Evolutionary conservation across 1,140 invertebrate species (phyloP).

Genomic region (Aphaenogaster rudis): DNA sequence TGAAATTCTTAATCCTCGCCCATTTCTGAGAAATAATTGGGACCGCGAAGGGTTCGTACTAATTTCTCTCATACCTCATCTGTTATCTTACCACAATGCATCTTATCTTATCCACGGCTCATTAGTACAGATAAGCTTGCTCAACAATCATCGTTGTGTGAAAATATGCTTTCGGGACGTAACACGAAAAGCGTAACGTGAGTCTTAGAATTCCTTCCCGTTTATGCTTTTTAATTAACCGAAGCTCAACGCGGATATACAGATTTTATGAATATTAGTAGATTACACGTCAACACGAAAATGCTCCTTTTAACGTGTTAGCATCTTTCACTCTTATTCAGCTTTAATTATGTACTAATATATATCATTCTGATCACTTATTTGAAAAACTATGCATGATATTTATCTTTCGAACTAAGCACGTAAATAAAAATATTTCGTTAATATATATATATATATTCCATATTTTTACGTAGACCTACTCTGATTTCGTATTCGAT

Average conservation of each 20-base stretch:
- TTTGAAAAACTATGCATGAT: not conserved
- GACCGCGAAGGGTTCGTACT: not conserved
- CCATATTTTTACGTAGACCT: not conserved
- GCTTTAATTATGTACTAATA: not conserved
- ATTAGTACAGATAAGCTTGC: conserved; percentile 25
- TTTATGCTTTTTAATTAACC: conserved; percentile 18
- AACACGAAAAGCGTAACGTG: not conserved
- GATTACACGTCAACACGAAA: conserved; percentile 10
- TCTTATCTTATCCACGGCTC: conserved; percentile 30
- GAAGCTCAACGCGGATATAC: not conserved
- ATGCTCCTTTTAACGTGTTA: not conserved
- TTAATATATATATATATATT: conserved; percentile 1
- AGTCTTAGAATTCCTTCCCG: not conserved
- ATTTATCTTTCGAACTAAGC: not conserved
- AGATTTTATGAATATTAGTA: conserved; percentile 6
- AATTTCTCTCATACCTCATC: conserved; percentile 8
- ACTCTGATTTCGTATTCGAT: not conserved
- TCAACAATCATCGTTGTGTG: conserved; percentile 19
- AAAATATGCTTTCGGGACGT: conserved; percentile 25
- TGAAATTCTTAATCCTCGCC: not conserved
- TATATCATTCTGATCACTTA: not conserved
- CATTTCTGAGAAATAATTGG: not conserved
- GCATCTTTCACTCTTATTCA: not conserved
- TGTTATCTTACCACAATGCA: not conserved
- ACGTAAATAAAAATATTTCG: not conserved